Conservation (phyloP, 2,888 invertebrate genomes). For the Drosophila antonietae region DNA sequence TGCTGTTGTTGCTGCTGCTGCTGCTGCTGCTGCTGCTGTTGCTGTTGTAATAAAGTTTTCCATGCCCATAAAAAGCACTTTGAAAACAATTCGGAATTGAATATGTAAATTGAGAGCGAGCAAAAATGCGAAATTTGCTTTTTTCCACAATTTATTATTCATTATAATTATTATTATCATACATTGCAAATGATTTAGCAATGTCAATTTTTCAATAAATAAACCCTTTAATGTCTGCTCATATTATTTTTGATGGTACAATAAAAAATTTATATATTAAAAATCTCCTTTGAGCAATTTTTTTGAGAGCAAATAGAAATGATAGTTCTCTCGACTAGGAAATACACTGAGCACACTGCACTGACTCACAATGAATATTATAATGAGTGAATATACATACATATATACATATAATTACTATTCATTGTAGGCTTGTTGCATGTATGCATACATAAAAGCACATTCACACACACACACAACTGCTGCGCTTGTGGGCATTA, state of each 20-base stretch:
- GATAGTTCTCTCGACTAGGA: neutral
- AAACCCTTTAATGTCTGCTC: neutral
- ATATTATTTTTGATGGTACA: neutral
- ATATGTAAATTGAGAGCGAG: slow-evolving; percentile 3
- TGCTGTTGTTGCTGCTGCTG: slow-evolving; percentile 22
- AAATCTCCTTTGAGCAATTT: neutral
- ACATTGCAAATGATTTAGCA: slow-evolving; percentile 1
- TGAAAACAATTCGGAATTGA: neutral
- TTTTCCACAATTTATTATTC: neutral
- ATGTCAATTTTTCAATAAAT: neutral
- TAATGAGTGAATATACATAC: too few relatives aligned
- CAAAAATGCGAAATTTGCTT: neutral
- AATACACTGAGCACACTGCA: neutral
- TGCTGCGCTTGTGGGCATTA: neutral
- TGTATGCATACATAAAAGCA: neutral
- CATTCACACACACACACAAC: neutral
- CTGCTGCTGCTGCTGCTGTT: slow-evolving; percentile 5
- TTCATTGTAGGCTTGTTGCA: neutral
- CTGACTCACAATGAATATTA: neutral
- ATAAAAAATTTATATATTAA: neutral
- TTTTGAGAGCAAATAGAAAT: neutral
- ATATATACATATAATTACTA: too few relatives aligned
- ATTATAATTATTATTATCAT: slow-evolving; percentile 7
- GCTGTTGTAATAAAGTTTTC: slow-evolving; percentile 11
- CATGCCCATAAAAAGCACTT: neutral